A percentile compares a stretch with the other conserved stretches of the same genome.
Evolutionary conservation across 2,888 invertebrate species (phyloP).

Genomic region (Ecdyonurus torrentis): DNA sequence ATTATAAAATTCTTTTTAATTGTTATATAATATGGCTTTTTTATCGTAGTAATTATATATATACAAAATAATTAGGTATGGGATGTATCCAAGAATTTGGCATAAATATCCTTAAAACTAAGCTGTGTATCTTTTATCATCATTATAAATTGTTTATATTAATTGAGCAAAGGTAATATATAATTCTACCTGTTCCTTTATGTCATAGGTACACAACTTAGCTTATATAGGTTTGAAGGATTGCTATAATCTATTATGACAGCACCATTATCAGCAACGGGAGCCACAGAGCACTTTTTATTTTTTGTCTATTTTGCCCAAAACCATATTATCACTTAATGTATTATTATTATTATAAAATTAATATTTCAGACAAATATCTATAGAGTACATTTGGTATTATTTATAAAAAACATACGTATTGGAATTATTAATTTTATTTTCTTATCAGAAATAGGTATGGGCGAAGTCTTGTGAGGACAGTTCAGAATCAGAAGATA

Average conservation of each 20-base stretch:
- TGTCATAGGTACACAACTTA: background rate
- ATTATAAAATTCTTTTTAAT: too few species aligned
- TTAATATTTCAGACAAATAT: too few species aligned
- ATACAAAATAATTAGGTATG: background rate
- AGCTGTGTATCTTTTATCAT: background rate
- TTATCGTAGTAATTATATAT: background rate
- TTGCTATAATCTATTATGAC: background rate
- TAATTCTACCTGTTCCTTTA: too few species aligned
- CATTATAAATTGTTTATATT: background rate
- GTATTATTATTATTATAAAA: too few species aligned
- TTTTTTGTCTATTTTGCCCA: too few species aligned
- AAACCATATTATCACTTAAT: too few species aligned
- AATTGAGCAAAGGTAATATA: background rate
- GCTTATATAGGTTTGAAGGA: background rate
- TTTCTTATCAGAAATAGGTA: background rate
- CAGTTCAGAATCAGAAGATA: background rate
- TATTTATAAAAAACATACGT: too few species aligned
- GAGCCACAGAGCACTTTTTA: background rate
- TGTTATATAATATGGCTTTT: background rate
- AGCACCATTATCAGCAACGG: background rate
- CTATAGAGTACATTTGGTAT: too few species aligned
- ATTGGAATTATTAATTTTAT: background rate
- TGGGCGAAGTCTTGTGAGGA: background rate
- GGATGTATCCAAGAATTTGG: background rate
- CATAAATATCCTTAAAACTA: background rate